Evolutionary conservation across 2,797 vertebrate genomes (phyloP).

Genomic region (Sternarchorhynchus goeldii): DNA sequence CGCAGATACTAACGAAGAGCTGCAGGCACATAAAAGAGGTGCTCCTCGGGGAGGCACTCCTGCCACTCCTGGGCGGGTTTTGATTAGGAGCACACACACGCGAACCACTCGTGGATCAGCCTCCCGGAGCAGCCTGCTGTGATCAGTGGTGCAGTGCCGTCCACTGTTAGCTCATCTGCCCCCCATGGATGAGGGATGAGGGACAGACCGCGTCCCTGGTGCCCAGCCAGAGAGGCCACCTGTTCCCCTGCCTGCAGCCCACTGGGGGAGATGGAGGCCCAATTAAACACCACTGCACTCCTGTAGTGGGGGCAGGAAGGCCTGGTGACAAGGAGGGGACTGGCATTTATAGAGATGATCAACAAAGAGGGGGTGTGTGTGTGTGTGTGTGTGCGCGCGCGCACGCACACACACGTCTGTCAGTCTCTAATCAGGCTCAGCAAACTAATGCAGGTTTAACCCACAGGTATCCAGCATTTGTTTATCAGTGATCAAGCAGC

Average conservation of each 20-base stretch:
- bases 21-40: no score
- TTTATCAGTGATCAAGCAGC: slow-evolving; percentile 26
- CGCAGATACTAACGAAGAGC: no score
- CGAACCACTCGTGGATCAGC: slow-evolving; percentile 8
- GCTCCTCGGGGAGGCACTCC: background rate
- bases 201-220: slow-evolving; percentile 35
- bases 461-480: slow-evolving; percentile 26
- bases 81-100: background rate
- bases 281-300: slow-evolving; percentile 33
- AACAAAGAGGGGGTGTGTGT: slow-evolving; percentile 32
- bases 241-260: slow-evolving; percentile 39
- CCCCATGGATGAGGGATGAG: slow-evolving; percentile 8
- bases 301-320: slow-evolving; percentile 17
- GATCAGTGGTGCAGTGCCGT: slow-evolving; percentile 20
- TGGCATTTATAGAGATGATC: slow-evolving; percentile 43
- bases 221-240: slow-evolving; percentile 34
- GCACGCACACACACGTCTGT: background rate
- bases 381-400: no score
- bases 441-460: slow-evolving; percentile 18
- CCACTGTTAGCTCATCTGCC: slow-evolving; percentile 30
- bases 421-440: background rate
- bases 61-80: background rate
- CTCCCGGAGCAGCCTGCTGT: slow-evolving; percentile 4
- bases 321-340: slow-evolving; percentile 31
- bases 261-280: slow-evolving; percentile 33